A percentile compares a stretch with the other conserved stretches of the same genome.
These are phyloP conservation scores for Drosophila subsilvestris DNA, from an alignment of 2,888 invertebrate species.

Conservation along the genomic window DNA sequence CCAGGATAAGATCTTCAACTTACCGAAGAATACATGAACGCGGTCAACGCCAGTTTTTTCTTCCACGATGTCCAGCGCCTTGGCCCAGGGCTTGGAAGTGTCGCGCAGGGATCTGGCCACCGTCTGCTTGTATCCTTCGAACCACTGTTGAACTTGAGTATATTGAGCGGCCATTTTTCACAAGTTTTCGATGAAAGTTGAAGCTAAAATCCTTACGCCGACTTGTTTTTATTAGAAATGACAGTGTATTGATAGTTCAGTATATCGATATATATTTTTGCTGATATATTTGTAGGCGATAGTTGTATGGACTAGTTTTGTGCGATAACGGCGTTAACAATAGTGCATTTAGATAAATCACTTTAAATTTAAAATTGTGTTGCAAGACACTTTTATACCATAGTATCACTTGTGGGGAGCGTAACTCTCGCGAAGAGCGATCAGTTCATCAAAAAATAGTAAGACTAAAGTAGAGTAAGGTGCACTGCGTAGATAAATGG, in stretches of 20 bases:
- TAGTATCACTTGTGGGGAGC: conserved; percentile 7
- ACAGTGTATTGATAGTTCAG: too few relatives aligned
- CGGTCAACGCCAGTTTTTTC: conserved; percentile 90
- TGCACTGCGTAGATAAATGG: conserved; percentile 94
- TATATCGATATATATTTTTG: too few relatives aligned
- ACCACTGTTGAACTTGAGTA: conserved; percentile 57
- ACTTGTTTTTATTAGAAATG: conserved; percentile 1
- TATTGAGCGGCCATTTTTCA: conserved; percentile 57
- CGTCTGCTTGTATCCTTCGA: conserved; percentile 86
- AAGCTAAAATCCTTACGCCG: conserved; percentile 30
- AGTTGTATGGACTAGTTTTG: too few relatives aligned
- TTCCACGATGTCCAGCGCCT: conserved; percentile 88
- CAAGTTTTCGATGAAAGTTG: conserved; percentile 30
- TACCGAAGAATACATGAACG: conserved; percentile 91
- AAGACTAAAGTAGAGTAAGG: conserved; percentile 95
- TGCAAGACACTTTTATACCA: neutral
- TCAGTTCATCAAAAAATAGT: conserved; percentile 93
- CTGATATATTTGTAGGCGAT: too few relatives aligned
- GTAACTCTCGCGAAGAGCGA: conserved; percentile 70
- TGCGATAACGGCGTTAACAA: too few relatives aligned
- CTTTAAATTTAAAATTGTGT: too few relatives aligned
- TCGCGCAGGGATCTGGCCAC: conserved; percentile 88
- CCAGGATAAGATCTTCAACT: conserved; percentile 76
- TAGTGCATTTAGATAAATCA: too few relatives aligned
- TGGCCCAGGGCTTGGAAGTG: conserved; percentile 89